Conservation (phyloP, 2,113 vertebrate genomes). For the Tragelaphus imberbis region DNA sequence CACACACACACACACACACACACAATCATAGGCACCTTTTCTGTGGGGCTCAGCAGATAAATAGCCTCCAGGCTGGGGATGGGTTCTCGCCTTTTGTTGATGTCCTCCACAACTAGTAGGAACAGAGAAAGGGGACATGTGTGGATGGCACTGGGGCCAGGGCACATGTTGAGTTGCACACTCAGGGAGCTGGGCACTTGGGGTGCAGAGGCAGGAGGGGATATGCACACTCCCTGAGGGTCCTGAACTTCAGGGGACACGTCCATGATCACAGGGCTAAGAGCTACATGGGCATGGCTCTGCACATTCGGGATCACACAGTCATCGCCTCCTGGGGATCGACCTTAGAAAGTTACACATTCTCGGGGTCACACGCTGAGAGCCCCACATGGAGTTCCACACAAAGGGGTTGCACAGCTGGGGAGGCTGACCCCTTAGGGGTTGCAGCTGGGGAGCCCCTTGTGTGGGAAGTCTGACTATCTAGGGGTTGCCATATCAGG, state of each 20-base stretch:
- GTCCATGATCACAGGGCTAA: no score
- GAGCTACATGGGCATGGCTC: not conserved
- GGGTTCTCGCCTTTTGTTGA: conserved; percentile 90
- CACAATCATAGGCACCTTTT: conserved; percentile 78
- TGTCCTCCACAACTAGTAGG: conserved; percentile 90
- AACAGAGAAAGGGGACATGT: not conserved
- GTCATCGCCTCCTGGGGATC: not conserved
- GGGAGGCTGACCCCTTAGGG: not conserved
- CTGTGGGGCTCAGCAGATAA: conserved; percentile 90
- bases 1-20: not conserved
- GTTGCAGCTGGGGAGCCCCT: not conserved
- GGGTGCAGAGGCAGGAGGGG: not conserved
- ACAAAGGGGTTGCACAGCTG: not conserved
- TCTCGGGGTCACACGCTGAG: not conserved
- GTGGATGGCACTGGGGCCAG: not conserved
- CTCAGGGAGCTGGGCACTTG: not conserved
- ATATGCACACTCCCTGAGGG: not conserved
- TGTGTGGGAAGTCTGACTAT: accelerated
- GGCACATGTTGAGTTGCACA: accelerated
- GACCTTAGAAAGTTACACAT: not conserved
- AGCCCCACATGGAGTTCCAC: not conserved
- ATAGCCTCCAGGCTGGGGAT: conserved; percentile 94
- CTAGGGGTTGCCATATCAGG: accelerated
- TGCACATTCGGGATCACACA: not conserved
- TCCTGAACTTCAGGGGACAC: not conserved